phyloP scores from a whole-genome alignment of 2,113 vertebrate genomes.

The Carassius auratus region DNA sequence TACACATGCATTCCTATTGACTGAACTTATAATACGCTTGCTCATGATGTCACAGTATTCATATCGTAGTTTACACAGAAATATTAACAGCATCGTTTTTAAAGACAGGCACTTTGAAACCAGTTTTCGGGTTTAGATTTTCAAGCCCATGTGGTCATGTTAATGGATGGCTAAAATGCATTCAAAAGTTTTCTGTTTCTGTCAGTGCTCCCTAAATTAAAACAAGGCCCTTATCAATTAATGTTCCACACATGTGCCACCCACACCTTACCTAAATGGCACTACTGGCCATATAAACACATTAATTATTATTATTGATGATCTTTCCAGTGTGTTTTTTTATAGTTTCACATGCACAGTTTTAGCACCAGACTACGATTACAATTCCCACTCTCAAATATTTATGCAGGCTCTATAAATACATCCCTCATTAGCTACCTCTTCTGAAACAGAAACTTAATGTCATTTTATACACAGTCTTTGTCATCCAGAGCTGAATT shows the following conservation, averaged over 20 bases:
- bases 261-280: slow-evolving; percentile 5
- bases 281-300: slow-evolving; percentile 10
- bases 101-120: too few relatives aligned
- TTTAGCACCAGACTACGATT: neutral
- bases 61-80: too few relatives aligned
- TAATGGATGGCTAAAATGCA: too few relatives aligned
- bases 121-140: too few relatives aligned
- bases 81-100: too few relatives aligned
- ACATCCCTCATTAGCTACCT: neutral
- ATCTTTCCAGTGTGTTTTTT: neutral
- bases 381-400: slow-evolving; percentile 43
- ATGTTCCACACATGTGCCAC: neutral
- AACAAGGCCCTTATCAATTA: slow-evolving; percentile 33
- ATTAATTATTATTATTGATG: slow-evolving; percentile 20
- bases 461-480: slow-evolving; percentile 25
- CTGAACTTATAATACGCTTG: too few relatives aligned
- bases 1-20: too few relatives aligned
- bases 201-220: neutral
- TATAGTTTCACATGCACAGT: neutral
- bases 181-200: too few relatives aligned
- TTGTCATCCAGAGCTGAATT: neutral
- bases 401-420: slow-evolving; percentile 44
- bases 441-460: slow-evolving; percentile 34
- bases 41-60: too few relatives aligned
- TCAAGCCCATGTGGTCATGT: too few relatives aligned